Evolutionary conservation across 2,888 invertebrate species (phyloP).

Genomic region (Augochlorella aurata): DNA sequence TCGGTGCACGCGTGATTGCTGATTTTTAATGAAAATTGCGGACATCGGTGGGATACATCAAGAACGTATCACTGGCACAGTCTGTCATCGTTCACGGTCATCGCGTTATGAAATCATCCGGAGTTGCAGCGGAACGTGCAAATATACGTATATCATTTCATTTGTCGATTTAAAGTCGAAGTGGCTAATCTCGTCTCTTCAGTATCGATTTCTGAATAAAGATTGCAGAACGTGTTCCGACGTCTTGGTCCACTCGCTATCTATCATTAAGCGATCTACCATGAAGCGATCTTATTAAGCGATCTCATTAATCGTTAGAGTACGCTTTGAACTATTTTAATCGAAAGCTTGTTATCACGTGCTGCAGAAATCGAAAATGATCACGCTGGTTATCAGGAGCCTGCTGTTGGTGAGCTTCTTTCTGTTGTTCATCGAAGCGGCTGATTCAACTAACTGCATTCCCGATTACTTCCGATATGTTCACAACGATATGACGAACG

Average conservation of each 20-base stretch:
- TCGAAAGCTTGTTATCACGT: not conserved
- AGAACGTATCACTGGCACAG: not conserved
- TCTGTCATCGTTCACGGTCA: not conserved
- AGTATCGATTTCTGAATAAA: not conserved
- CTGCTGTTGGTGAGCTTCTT: conserved; percentile 46
- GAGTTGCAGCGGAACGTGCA: not conserved
- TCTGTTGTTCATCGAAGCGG: conserved; percentile 19
- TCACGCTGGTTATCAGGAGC: conserved; percentile 18
- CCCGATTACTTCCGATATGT: conserved; percentile 72
- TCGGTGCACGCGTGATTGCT: not conserved
- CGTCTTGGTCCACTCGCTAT: not conserved
- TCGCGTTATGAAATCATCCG: not conserved
- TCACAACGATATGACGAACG: conserved; percentile 54
- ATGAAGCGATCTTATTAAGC: too few species aligned
- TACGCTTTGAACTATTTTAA: not conserved
- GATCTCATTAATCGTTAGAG: not conserved
- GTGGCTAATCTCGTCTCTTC: not conserved
- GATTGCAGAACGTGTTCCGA: not conserved
- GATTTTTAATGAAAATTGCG: not conserved
- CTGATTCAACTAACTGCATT: conserved; percentile 65
- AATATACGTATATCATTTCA: not conserved
- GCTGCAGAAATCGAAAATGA: conserved; percentile 54
- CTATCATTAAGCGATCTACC: not conserved
- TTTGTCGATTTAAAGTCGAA: not conserved
- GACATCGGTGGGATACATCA: not conserved